Conservation (phyloP, 2,113 vertebrate species). For the Vidua macroura region DNA sequence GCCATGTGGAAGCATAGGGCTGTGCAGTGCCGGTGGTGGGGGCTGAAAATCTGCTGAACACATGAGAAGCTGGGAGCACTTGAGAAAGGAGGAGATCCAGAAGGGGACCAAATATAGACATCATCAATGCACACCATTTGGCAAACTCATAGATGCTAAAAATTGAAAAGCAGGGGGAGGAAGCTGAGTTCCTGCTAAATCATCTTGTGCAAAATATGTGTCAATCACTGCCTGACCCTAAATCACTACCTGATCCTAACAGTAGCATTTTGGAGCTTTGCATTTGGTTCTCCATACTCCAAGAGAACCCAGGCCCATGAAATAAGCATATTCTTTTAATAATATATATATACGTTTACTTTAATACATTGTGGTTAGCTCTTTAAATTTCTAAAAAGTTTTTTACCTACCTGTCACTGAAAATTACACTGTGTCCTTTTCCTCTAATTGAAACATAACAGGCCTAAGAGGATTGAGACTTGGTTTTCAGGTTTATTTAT, state of each 20-base stretch:
- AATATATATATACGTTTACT: not conserved
- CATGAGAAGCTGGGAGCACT: not conserved
- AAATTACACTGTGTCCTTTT: not conserved
- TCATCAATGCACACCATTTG: not conserved
- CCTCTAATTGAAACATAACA: not conserved
- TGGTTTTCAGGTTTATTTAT: not conserved
- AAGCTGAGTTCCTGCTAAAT: not conserved
- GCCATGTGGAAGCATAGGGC: not conserved
- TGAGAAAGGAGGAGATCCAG: rapidly evolving
- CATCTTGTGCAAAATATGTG: not conserved
- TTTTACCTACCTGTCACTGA: not conserved
- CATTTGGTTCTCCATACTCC: not conserved
- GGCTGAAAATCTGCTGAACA: slow-evolving; percentile 9
- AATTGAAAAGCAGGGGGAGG: not conserved
- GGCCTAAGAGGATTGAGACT: not conserved
- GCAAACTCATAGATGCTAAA: not conserved
- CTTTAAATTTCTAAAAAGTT: not conserved
- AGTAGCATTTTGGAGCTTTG: not conserved
- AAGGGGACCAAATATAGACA: not conserved
- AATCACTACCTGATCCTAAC: not conserved
- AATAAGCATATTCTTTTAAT: not conserved
- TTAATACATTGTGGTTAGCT: not conserved
- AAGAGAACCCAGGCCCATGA: not conserved
- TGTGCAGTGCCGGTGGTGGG: rapidly evolving
- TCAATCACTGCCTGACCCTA: not conserved